Base-by-base conservation (phyloP, 2,797 vertebrate species). In the Gymnoscopelus microlampas region DNA sequence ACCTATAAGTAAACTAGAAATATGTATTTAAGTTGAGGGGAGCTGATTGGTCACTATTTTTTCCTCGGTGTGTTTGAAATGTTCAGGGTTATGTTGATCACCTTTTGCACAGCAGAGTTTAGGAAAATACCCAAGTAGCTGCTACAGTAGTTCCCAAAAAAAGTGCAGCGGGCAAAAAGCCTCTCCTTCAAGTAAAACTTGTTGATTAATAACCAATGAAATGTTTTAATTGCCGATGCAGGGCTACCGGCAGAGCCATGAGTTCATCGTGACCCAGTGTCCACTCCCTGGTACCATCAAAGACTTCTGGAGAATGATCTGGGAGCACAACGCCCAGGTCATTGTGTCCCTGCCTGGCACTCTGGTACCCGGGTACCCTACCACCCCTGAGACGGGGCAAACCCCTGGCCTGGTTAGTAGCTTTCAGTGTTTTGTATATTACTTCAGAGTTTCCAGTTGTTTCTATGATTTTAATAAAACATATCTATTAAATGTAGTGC, bases 231-330 rank as follows among this genome's bases (percentile, higher is more conserved):
- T 51, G 50, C n/a, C 4, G 11, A 65, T 61, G 32, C 87, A 99
- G 98, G 98, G 98, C 66, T 98, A 98, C 92, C 94, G 93, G 78
- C 95, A 94, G 72, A 96, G 92, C 86, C 94, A 82, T 35, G 96
- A 98, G 88, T 99, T 97, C 88, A 97, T 99, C 74, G 91, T 99
- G 82, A 98, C 98, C 73, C 98, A 98, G 75, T 95, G 95, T 84
- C 97, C 98, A 13, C 91, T 99, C 73, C 92, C 95, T 3, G 92
- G 91, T 58, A 98, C 98, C 53, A 90, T 95, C 60, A 96, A 95
- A 76, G 97, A 99, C 88, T 98, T 99, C 89, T 99, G 98, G 98
- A 95, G 91, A 84, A 98, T 99, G 97, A 94, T 99, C 73, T 99
- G 97, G 98, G 97, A 99, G 74, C 96, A 98, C 75, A 98, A 96